phyloP scores from a whole-genome alignment of 30 jellyfish, hydroid and myxozoan species.

The Pelagia noctiluca region DNA sequence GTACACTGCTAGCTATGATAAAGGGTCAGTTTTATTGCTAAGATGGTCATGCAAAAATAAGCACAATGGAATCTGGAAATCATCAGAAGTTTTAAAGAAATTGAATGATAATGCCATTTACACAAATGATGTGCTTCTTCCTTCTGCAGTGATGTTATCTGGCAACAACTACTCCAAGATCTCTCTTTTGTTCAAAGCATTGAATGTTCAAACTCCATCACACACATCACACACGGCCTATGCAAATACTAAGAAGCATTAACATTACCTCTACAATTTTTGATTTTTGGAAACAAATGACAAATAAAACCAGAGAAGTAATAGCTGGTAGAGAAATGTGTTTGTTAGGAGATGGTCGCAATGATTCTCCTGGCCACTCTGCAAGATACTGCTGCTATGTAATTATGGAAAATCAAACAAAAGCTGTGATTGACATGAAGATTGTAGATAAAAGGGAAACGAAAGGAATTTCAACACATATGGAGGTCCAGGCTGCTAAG shows the following conservation, averaged over 20 bases:
- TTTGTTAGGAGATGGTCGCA: no score
- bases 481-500: background rate
- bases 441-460: constrained; percentile 11
- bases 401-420: background rate
- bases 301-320: background rate
- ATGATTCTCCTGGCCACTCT: constrained; percentile 10
- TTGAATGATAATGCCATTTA: background rate
- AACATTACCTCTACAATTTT: background rate
- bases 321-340: constrained; percentile 1
- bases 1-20: background rate
- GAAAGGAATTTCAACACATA: background rate
- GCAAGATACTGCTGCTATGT: constrained; percentile 28
- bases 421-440: background rate
- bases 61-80: constrained; percentile 9
- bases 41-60: constrained; percentile 1
- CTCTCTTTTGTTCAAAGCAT: no score
- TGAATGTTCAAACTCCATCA: no score
- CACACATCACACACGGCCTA: no score
- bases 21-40: background rate
- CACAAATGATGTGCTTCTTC: constrained; percentile 22
- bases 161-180: no score
- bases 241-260: constrained; percentile 1
- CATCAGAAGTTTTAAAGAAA: background rate
- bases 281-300: constrained; percentile 19
- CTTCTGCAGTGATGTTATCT: no score